Percentiles rank a stretch among this genome's conserved stretches.
Conservation (phyloP, 2,888 invertebrate genomes). For the Chymomyza fuscimana region DNA sequence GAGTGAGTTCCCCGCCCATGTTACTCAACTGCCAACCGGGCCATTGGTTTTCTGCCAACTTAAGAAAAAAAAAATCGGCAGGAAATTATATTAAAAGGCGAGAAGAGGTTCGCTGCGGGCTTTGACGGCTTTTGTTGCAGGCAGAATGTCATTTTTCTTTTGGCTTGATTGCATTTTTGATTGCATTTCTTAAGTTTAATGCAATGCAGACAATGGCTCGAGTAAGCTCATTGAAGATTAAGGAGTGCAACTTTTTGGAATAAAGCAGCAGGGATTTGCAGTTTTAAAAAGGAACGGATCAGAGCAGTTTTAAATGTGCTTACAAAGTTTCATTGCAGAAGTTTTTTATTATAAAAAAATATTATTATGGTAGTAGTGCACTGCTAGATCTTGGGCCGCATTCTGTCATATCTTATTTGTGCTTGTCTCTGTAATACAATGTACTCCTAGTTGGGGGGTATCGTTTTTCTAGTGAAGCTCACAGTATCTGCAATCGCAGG, state of each 20-base stretch:
- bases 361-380: too few species aligned
- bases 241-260: neutral
- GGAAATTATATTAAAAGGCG: conserved; percentile 52
- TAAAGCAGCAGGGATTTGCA: neutral
- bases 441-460: too few species aligned
- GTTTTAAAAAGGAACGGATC: neutral
- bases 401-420: too few species aligned
- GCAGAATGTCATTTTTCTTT: conserved; percentile 28
- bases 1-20: conserved; percentile 7
- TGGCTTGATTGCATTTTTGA: conserved; percentile 42
- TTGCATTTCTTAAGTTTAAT: conserved; percentile 16
- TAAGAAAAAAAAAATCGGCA: neutral
- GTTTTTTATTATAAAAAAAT: too few species aligned
- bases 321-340: too few species aligned
- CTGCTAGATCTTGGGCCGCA: too few species aligned
- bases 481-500: too few species aligned
- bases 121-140: conserved; percentile 26
- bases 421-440: too few species aligned
- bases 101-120: conserved; percentile 13
- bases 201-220: neutral
- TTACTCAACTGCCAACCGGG: neutral
- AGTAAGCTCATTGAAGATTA: neutral
- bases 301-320: too few species aligned
- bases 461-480: too few species aligned
- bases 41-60: neutral